Percentiles rank a stretch among this genome's conserved stretches.
phyloP scores from a whole-genome alignment of 2,797 vertebrate genomes.

The Falco berigora region DNA sequence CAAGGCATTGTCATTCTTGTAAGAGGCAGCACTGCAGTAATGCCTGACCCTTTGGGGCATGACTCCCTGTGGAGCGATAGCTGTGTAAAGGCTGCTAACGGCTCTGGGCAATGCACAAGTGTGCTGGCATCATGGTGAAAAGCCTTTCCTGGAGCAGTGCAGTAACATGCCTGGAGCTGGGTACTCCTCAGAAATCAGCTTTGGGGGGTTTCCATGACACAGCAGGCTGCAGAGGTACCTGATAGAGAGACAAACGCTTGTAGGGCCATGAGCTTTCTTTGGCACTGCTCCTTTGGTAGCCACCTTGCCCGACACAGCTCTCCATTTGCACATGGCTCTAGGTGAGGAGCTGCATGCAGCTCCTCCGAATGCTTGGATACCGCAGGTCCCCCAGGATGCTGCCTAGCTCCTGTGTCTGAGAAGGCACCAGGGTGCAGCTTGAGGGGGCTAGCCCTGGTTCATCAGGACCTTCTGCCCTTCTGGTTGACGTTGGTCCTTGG shows the following conservation, averaged over 20 bases:
- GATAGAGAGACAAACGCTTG: rapidly evolving
- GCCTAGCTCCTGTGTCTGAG: not conserved
- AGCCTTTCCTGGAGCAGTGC: not conserved
- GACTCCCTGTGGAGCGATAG: not conserved
- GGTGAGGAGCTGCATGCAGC: not conserved
- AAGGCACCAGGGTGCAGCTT: not conserved
- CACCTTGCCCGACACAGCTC: not conserved
- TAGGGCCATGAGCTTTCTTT: not conserved
- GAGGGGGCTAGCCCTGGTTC: not conserved
- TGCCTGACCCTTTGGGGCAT: not conserved
- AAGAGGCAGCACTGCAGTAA: not conserved
- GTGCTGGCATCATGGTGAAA: not conserved
- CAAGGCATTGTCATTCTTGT: not conserved
- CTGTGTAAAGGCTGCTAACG: not conserved
- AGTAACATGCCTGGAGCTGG: not conserved
- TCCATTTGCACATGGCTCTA: not conserved
- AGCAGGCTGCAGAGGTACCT: not conserved
- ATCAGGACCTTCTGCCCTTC: not conserved
- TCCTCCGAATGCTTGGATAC: not conserved
- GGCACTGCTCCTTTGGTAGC: not conserved
- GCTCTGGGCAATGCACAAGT: not conserved
- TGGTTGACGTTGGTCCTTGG: not conserved
- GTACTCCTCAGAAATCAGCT: not conserved
- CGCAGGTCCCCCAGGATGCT: not conserved
- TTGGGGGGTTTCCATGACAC: not conserved